Evolutionary conservation across 2,888 invertebrate genomes (phyloP), one percentile per base, ranked within the genome.

Genomic region (Spilosoma lubricipeda): DNA sequence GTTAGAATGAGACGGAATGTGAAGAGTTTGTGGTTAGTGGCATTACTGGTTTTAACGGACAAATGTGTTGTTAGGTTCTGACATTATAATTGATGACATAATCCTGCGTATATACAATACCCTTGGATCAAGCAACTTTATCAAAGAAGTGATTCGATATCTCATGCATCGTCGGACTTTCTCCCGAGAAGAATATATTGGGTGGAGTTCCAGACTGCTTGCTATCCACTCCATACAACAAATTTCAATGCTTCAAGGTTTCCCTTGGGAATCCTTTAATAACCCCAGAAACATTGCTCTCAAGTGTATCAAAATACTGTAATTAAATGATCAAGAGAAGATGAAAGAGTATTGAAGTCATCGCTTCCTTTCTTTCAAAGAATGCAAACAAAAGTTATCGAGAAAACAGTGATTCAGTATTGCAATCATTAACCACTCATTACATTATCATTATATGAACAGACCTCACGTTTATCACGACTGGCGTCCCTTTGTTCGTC

Each of bases 21-120:
- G 13, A 52, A 30, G 18, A 67, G 56, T 67, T 70, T 73, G 73
- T n/a, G 69, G 69, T n/a, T 39, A 45, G 56, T 18, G 18, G 67
- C 36, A 39, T 63, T 52, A 48, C 36, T 73, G 72, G 3, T 48
- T 68, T 72, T 30, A 67, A 73, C 15, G 33, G 66, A 36, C 63
- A 70, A 67, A 56, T 59, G 70, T 42, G 30, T 59, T 33, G 2
- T 13, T 39, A 33, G 20, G 23, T n/a, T 18, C 5, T 0, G 8
- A 63, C 27, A 27, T 52, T 52, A 23, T 63, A 63, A 63, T 30
- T 63, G 30, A 63, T 63, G 30, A 8, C 30, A 63, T 7, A 30
- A 18, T n/a, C 52, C 23, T 27, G 27, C 59, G 27, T 15, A 27
- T 15, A 30, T 3, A 4, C 15, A 59, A 15, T 30, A 27, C 27